Evolutionary conservation across 2,797 vertebrate genomes (phyloP), one percentile per base, ranked within the genome.

Genomic region (Allobates femoralis): DNA sequence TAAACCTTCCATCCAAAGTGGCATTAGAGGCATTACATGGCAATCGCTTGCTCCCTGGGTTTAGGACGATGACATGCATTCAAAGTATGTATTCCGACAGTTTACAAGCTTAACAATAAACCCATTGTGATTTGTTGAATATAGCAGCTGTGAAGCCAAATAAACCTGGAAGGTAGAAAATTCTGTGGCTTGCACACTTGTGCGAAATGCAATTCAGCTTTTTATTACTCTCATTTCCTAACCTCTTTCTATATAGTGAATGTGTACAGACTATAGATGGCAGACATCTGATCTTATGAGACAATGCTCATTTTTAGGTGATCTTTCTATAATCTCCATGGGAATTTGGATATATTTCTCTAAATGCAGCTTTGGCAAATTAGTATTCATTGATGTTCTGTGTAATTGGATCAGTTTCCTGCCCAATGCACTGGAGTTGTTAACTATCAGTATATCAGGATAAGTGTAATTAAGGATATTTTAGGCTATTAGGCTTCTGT

Each of bases 1-100:
- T 76, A 76, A 78, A 82, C 32, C 21, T 50, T 26, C 77, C 66
- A 37, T 85, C 77, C 78, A 75, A 55, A 71, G 66, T 73, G 64
- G 76, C 19, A 80, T 85, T 85, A 86, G 53, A 75, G 51, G 85
- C 71, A 86, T 81, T 86, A 74, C 71, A 55, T 53, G n/a, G 56
- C 67, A 64, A 86, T 74, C 15, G 46, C 76, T 73, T n/a, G 30
- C 51, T 30, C 53, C 28, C 51, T 80, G 41, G 84, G 76, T 79
- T 79, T 85, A 80, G 77, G 41, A 37, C 21, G 62, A 80, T 79
- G 84, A 26, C 34, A 62, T 60, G 64, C 50, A 80, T 85, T 80
- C 79, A 58, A 60, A 85, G n/a, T 71, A 62, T 37, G 66, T 66
- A 37, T 62, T 85, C 66, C 50, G 34, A 80, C 23, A 73, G 80